Evolutionary conservation across 1,140 invertebrate species (phyloP).

Genomic region (Eumaeus atala): DNA sequence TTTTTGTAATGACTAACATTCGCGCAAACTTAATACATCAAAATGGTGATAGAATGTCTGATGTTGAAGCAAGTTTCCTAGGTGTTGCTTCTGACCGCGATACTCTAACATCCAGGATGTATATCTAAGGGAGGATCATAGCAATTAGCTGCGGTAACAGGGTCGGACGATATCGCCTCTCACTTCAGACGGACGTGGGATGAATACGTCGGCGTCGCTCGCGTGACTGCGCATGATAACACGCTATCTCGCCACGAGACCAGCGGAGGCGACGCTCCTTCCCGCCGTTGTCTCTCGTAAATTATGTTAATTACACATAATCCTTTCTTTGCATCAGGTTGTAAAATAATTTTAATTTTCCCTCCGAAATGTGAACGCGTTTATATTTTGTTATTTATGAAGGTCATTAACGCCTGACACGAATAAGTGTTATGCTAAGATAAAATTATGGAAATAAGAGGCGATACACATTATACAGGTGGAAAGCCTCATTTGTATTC

Average conservation of each 20-base stretch:
- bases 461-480: conserved; percentile 37
- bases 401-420: conserved; percentile 18
- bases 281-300: neutral
- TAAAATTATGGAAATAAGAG: conserved; percentile 39
- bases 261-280: neutral
- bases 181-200: too few relatives aligned
- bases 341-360: conserved; percentile 11
- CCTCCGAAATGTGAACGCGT: conserved; percentile 11
- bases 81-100: too few relatives aligned
- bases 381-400: conserved; percentile 23
- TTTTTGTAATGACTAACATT: too few relatives aligned
- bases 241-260: neutral
- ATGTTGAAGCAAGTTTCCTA: too few relatives aligned
- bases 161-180: too few relatives aligned
- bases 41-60: too few relatives aligned
- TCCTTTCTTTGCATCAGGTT: conserved; percentile 2
- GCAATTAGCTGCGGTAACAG: too few relatives aligned
- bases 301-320: conserved; percentile 9
- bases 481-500: conserved; percentile 53
- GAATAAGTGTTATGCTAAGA: conserved; percentile 25
- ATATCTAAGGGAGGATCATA: too few relatives aligned
- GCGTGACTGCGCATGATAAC: too few relatives aligned
- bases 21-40: too few relatives aligned
- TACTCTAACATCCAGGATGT: too few relatives aligned
- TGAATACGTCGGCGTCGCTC: too few relatives aligned